phyloP scores from a whole-genome alignment of 2,888 invertebrate species.

The Prosopocoilus inquinatus region DNA sequence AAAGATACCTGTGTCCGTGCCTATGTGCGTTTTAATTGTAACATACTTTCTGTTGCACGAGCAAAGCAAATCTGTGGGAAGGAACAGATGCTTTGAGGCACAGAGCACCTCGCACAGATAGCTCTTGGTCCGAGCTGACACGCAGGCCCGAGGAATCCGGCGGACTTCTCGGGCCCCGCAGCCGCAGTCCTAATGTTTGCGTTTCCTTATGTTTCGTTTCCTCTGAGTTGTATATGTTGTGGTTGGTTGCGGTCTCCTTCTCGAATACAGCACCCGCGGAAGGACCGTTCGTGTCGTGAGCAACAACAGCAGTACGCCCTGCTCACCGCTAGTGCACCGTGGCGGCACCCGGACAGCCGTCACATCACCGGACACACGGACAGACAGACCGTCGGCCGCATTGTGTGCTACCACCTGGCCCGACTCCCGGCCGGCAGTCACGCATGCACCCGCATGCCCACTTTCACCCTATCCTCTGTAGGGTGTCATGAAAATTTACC shows the following conservation, averaged over 20 bases:
- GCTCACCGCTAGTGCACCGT: conserved; percentile 59
- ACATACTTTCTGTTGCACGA: neutral
- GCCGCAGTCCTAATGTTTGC: conserved; percentile 42
- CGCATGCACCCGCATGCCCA: conserved; percentile 44
- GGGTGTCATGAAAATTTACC: too few species aligned
- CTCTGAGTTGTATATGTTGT: conserved; percentile 41
- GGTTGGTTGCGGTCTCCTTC: conserved; percentile 70
- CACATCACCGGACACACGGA: conserved; percentile 51
- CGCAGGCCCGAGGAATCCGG: conserved; percentile 36
- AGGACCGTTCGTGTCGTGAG: conserved; percentile 61
- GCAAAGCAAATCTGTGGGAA: conserved; percentile 1
- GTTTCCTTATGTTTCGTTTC: conserved; percentile 33
- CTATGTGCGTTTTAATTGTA: conserved; percentile 33
- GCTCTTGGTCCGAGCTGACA: conserved; percentile 45
- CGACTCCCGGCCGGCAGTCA: conserved; percentile 51
- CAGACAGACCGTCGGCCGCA: conserved; percentile 35
- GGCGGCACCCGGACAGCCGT: conserved; percentile 48
- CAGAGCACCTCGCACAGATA: conserved; percentile 44
- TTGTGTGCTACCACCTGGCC: conserved; percentile 39
- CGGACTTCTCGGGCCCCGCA: conserved; percentile 38
- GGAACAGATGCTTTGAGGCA: conserved; percentile 21
- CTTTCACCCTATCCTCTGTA: neutral
- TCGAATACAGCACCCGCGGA: conserved; percentile 82
- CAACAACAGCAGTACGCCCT: conserved; percentile 54
- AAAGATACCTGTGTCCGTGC: conserved; percentile 50